Evolutionary conservation across 2,888 invertebrate species (phyloP), one percentile per base, ranked within the genome.

Genomic region (Agonopterix alstromeriana): DNA sequence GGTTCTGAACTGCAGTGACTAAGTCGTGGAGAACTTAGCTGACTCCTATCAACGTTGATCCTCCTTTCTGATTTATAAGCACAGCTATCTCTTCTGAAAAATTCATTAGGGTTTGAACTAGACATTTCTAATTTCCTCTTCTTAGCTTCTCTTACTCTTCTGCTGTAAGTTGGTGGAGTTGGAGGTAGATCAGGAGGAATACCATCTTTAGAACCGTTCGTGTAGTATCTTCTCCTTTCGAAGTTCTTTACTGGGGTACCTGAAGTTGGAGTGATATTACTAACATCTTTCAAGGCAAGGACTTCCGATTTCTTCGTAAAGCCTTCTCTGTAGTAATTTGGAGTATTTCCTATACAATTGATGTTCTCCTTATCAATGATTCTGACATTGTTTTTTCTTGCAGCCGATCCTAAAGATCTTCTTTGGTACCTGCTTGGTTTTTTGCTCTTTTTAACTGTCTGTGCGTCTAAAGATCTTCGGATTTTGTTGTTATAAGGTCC

Each of bases 321-420:
- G 2, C 91, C 91, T 56, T 91, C 91, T 63, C 89, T 91, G 54
- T 83, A 92, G 58, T 90, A 90, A 59, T 91, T 91, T 54, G 91
- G 92, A 47, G 92, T 92, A 54, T 90, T 89, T 5, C 87, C 86
- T 49, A 90, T 81, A 45, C 84, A 82, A 54, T 90, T 88, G 9
- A 85, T 67, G 56, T 90, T 89, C 61, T 89, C 88, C 70, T 89
- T 88, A 50, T 90, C 88, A 9, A 77, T 56, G 10, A 64, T 70
- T 65, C 73, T 78, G 1, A 73, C 59, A 42, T 67, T 77, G 54
- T 73, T 82, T 65, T 81, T 85, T 52, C 82, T 76, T 43, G 83
- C 79, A 51, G 72, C 64, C 17, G 83, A 70, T 12, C 84, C 82
- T 56, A 88, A 51, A 7, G 84, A 84, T 61, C 87, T 70, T 55